Percentiles rank a stretch among this genome's conserved stretches.
Conservation (phyloP, 2,888 invertebrate genomes). For the Drosophila antonietae region DNA sequence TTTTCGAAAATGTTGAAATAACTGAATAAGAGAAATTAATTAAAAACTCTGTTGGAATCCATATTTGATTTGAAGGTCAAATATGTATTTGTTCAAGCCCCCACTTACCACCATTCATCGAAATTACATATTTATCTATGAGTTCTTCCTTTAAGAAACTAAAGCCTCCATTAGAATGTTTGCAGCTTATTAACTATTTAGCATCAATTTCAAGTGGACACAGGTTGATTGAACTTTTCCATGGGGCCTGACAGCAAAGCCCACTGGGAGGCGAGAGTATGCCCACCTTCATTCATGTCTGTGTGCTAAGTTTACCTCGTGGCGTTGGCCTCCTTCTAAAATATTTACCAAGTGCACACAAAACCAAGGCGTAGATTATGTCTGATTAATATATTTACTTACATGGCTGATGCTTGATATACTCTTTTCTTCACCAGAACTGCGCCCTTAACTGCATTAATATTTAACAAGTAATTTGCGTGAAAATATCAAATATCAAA, state of each 20-base stretch:
- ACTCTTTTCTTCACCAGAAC: conserved; percentile 1
- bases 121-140: conserved; percentile 20
- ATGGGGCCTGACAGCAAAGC: conserved; percentile 2
- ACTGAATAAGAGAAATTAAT: too few species aligned
- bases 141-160: conserved; percentile 1
- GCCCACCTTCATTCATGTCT: conserved; percentile 1
- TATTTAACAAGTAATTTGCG: conserved; percentile 53
- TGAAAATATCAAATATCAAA: conserved; percentile 56
- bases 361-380: conserved; percentile 18
- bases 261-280: neutral
- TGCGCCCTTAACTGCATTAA: conserved; percentile 53
- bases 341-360: conserved; percentile 61
- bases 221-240: conserved; percentile 68
- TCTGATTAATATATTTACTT: conserved; percentile 55
- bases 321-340: conserved; percentile 39
- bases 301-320: conserved; percentile 9
- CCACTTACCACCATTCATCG: too few species aligned
- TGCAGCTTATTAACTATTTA: conserved; percentile 57
- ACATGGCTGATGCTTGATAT: conserved; percentile 6
- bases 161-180: conserved; percentile 1
- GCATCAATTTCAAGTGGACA: conserved; percentile 19
- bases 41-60: neutral
- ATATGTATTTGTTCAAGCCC: neutral
- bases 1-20: too few species aligned
- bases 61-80: conserved; percentile 1